Conservation (phyloP, 2,113 vertebrate genomes). For the Helogale parvula region DNA sequence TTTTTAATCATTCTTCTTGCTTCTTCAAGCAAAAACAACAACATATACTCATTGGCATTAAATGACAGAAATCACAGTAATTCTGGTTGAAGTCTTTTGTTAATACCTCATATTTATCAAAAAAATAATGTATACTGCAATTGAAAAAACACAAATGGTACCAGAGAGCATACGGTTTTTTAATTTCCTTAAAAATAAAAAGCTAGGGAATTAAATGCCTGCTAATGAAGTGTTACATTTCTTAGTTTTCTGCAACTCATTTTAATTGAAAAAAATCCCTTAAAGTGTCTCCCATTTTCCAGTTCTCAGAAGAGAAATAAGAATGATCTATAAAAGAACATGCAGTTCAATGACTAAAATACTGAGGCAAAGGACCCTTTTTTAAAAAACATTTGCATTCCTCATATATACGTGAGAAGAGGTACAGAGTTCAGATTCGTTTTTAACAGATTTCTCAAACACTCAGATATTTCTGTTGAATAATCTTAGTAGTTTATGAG, state of each 20-base stretch:
- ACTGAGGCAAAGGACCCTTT: background rate
- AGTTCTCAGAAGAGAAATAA: slow-evolving; percentile 71
- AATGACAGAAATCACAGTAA: slow-evolving; percentile 66
- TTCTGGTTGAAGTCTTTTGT: slow-evolving; percentile 62
- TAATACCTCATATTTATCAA: slow-evolving; percentile 63
- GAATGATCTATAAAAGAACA: slow-evolving; percentile 61
- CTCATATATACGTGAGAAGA: background rate
- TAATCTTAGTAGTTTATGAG: slow-evolving; percentile 24
- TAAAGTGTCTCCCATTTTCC: slow-evolving; percentile 64
- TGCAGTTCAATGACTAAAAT: slow-evolving; percentile 28
- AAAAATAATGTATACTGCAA: slow-evolving; percentile 61
- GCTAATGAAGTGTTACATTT: slow-evolving; percentile 78
- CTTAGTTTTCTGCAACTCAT: slow-evolving; percentile 77
- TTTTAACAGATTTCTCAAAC: slow-evolving; percentile 49
- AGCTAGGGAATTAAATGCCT: slow-evolving; percentile 73
- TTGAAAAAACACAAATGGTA: slow-evolving; percentile 69
- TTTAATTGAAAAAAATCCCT: slow-evolving; percentile 77
- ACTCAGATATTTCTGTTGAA: background rate
- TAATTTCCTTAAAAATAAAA: slow-evolving; percentile 80
- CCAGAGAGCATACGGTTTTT: slow-evolving; percentile 69
- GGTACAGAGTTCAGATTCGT: slow-evolving; percentile 18
- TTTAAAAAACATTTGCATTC: background rate
- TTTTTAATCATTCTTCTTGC: slow-evolving; percentile 61
- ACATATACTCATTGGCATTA: background rate
- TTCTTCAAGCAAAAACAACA: slow-evolving; percentile 64